Evolutionary conservation across 2,797 vertebrate species (phyloP).

Genomic region (Poecilia gillii): DNA sequence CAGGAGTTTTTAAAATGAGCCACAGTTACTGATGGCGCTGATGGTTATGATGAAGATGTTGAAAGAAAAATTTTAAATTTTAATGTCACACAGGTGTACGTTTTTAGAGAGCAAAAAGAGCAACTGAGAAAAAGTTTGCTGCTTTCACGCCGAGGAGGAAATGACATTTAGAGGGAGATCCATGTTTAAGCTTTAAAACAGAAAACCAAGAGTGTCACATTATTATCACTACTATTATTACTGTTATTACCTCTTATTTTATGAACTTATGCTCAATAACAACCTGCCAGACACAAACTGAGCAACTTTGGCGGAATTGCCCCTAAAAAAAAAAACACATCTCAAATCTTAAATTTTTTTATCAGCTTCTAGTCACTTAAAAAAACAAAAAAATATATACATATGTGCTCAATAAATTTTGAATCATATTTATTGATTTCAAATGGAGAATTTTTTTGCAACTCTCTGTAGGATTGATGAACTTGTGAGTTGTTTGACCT

Average conservation of each 20-base stretch:
- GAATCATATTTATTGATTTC: too few species aligned
- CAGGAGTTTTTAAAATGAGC: constrained; percentile 51
- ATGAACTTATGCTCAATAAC: background rate
- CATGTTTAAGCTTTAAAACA: constrained; percentile 16
- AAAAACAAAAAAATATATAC: background rate
- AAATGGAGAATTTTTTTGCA: constrained; percentile 2
- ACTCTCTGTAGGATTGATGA: constrained; percentile 39
- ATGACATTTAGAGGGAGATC: background rate
- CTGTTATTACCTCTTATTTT: constrained; percentile 10
- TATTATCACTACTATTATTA: constrained; percentile 16
- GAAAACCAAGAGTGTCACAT: background rate
- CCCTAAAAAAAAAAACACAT: too few species aligned
- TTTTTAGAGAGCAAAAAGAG: constrained; percentile 37
- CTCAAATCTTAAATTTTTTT: too few species aligned
- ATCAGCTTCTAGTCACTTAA: background rate
- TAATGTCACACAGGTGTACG: constrained; percentile 14
- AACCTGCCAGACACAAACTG: constrained; percentile 15
- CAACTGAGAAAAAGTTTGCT: constrained; percentile 34
- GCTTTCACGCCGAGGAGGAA: constrained; percentile 2
- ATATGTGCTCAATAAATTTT: too few species aligned
- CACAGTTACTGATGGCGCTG: constrained; percentile 62
- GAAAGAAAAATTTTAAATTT: constrained; percentile 48
- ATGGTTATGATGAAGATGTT: constrained; percentile 66
- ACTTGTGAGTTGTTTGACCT: constrained; percentile 60
- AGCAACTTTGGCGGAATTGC: background rate